Percentiles rank a stretch among this genome's conserved stretches.
Conservation (phyloP, 2,113 vertebrate genomes). For the Cyprinodon tularosa region DNA sequence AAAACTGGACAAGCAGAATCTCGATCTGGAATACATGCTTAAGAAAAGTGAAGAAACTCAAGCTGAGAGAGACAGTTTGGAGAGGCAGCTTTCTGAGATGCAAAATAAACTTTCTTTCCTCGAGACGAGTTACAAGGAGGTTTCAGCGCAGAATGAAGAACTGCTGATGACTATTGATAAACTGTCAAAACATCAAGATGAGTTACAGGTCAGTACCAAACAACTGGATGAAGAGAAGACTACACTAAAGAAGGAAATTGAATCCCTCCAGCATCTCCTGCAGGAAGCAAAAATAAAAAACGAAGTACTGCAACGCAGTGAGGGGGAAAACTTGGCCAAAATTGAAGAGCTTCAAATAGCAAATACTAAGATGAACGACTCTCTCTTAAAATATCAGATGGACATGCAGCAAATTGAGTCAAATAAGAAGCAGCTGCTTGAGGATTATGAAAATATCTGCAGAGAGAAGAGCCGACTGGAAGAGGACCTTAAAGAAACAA, state of each 20-base stretch:
- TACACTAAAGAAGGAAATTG: slow-evolving; percentile 72
- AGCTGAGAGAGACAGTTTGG: slow-evolving; percentile 81
- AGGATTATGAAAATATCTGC: slow-evolving; percentile 79
- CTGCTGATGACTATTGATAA: slow-evolving; percentile 76
- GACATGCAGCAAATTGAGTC: slow-evolving; percentile 73
- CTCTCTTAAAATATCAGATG: slow-evolving; percentile 64
- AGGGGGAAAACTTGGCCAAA: slow-evolving; percentile 60
- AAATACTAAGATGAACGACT: slow-evolving; percentile 60
- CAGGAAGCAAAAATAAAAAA: slow-evolving; percentile 77
- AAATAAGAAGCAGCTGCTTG: slow-evolving; percentile 73
- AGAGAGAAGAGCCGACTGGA: slow-evolving; percentile 82
- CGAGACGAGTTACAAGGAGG: slow-evolving; percentile 75
- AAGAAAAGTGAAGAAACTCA: slow-evolving; percentile 83
- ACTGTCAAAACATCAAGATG: slow-evolving; percentile 76
- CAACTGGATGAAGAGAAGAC: slow-evolving; percentile 71
- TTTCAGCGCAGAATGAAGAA: slow-evolving; percentile 78
- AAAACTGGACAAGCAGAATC: slow-evolving; percentile 86
- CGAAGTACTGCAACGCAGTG: slow-evolving; percentile 63
- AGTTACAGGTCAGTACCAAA: slow-evolving; percentile 71
- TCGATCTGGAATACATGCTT: slow-evolving; percentile 84
- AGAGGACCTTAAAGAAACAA: slow-evolving; percentile 80
- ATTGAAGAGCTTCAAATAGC: slow-evolving; percentile 77
- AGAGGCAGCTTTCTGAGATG: slow-evolving; percentile 80
- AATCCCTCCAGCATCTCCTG: slow-evolving; percentile 69
- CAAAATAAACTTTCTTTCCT: slow-evolving; percentile 76